These are phyloP conservation scores for Chelmon rostratus DNA, from an alignment of 2,797 vertebrate genomes.

Conservation along the genomic window DNA sequence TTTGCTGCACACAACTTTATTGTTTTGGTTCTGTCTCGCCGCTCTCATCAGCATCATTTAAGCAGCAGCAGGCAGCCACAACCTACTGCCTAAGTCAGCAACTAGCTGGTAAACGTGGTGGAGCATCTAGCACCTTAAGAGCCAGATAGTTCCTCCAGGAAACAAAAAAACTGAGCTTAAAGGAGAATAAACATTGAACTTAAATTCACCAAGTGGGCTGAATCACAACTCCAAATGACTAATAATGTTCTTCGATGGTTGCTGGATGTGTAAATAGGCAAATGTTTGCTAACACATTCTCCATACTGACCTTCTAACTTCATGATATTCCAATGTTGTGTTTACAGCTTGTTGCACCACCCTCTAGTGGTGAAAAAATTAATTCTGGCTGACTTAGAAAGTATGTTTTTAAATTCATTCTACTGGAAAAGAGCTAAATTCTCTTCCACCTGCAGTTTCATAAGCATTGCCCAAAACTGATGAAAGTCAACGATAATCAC, in stretches of 20 bases:
- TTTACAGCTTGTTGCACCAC: constrained; percentile 10
- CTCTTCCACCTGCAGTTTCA: constrained; percentile 36
- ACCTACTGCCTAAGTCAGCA: not conserved
- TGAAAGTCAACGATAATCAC: constrained; percentile 55
- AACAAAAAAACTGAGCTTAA: not conserved
- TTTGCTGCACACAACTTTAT: not conserved
- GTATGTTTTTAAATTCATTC: not conserved
- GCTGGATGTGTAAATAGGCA: not conserved
- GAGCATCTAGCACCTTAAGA: not conserved
- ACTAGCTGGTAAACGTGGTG: not conserved
- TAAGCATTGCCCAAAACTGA: constrained; percentile 38
- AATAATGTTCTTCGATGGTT: not conserved
- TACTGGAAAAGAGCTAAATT: not conserved
- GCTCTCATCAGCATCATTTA: not conserved
- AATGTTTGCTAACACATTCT: not conserved
- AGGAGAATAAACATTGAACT: not conserved
- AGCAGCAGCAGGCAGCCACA: not conserved
- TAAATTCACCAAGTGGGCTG: not conserved
- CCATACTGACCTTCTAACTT: not conserved
- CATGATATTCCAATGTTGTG: not conserved
- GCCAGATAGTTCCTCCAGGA: not conserved
- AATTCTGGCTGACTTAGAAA: not conserved
- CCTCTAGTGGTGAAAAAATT: not conserved
- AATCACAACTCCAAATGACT: not conserved
- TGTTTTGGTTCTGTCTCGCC: not conserved